Evolutionary conservation across 2,888 invertebrate species (phyloP).

Genomic region (Chalcis sispes): DNA sequence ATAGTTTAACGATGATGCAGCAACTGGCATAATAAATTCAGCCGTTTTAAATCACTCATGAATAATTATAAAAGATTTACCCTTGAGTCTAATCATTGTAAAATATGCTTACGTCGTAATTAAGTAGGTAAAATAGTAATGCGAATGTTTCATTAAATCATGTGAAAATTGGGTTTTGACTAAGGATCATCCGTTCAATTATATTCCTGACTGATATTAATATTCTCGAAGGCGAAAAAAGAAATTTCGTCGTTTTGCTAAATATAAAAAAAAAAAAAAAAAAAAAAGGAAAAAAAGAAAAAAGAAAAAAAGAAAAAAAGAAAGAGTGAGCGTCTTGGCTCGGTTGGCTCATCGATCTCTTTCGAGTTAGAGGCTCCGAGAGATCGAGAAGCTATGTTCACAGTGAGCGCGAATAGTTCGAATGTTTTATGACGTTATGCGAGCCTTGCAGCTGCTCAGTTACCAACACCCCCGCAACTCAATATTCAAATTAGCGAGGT

Average conservation of each 20-base stretch:
- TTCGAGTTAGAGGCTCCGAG: conserved; percentile 8
- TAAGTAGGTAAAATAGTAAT: background rate
- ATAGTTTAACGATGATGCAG: too few relatives aligned
- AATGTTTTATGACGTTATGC: conserved; percentile 68
- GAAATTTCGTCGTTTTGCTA: background rate
- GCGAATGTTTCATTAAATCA: conserved; percentile 51
- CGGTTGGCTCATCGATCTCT: conserved; percentile 51
- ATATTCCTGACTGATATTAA: conserved; percentile 52
- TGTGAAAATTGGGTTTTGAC: conserved; percentile 41
- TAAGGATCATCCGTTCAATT: conserved; percentile 47
- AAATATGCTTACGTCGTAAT: conserved; percentile 9
- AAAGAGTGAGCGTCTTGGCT: conserved; percentile 42
- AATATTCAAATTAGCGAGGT: conserved; percentile 73
- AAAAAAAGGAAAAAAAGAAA: conserved; percentile 6
- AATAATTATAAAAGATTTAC: too few relatives aligned
- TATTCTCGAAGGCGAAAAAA: background rate
- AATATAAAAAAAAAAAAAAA: conserved; percentile 4
- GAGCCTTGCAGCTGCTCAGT: conserved; percentile 46
- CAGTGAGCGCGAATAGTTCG: conserved; percentile 63
- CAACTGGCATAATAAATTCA: too few relatives aligned
- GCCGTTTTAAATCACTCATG: too few relatives aligned
- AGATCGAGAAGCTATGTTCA: conserved; percentile 27
- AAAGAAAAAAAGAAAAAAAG: conserved; percentile 10
- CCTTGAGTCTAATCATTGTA: too few relatives aligned
- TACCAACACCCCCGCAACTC: conserved; percentile 74